Evolutionary conservation across 1,140 invertebrate genomes (phyloP), one percentile per base, ranked within the genome.

Genomic region (Helicoverpa zea): DNA sequence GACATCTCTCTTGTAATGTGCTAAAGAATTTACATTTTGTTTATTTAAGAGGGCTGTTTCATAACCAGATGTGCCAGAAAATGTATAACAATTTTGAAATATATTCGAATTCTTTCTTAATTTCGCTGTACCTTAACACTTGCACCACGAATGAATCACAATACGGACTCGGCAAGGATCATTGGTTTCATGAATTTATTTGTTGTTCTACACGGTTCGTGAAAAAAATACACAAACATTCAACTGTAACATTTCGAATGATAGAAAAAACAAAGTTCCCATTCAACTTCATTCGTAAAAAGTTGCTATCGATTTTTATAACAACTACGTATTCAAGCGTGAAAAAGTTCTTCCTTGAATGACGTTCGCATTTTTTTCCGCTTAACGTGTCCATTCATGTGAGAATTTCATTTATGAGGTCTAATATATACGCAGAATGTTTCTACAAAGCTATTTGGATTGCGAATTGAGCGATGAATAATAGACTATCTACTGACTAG

Each of bases 181-280:
- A 86, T 87, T 87, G 86, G 79, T 58, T 76, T 81, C 83, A 84
- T 88, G 82, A 86, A 87, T 87, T 84, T 85, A 89, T 88, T 87
- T 87, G 82, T 84, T 75, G 80, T 56, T 59, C 61, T 11, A 18
- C 23, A 7, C 18, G 14, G 29, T 16, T 14, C 58, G 74, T 63
- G 59, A 61, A 63, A 76, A 72, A 51, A 58, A 59, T 7, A 29
- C 43, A 51, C 43, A 58, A 74, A 74, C 54, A 58, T 23, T 30
- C 54, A 43, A 56, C 35, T 74, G n/a, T 47, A 30, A 30, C 51
- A 43, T 16, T 72, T 11, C 54, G 14, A 12, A 49, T 16, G 16
- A 49, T 23, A 11, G 49, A 68, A 68, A 68, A 68, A 49, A 23
- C 2, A 4, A 68, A 68, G 64, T 68, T 68, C 43, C 12, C 43